Percentiles rank a stretch among this genome's conserved stretches.
Evolutionary conservation across 92 coral and sea anemone species (phyloP).

Genomic region (Galaxea fascicularis): DNA sequence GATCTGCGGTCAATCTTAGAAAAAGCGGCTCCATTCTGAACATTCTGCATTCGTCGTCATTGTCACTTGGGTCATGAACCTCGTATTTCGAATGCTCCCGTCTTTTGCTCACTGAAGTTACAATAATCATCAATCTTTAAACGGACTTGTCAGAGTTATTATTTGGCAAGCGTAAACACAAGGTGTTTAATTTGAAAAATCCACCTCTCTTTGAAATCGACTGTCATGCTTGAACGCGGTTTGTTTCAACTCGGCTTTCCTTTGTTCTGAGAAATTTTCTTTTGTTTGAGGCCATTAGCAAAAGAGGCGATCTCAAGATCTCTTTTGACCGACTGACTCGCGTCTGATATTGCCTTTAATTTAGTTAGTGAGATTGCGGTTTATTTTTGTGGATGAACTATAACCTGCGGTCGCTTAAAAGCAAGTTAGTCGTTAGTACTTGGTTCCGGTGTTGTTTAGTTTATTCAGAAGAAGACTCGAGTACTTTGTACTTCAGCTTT

Average conservation of each 20-base stretch:
- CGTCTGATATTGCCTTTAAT: background rate
- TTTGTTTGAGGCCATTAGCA: conserved; percentile 19
- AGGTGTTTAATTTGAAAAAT: conserved; percentile 8
- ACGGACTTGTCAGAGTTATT: background rate
- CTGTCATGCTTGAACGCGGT: conserved; percentile 21
- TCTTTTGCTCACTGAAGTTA: background rate
- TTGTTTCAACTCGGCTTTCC: conserved; percentile 14
- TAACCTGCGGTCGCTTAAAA: background rate
- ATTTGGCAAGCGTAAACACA: conserved; percentile 7
- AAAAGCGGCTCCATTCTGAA: background rate
- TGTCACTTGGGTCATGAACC: background rate
- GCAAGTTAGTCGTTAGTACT: background rate
- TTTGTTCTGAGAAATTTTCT: conserved; percentile 3
- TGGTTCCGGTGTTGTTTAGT: too few relatives aligned
- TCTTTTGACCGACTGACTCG: conserved; percentile 11
- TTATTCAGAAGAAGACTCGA: too few relatives aligned
- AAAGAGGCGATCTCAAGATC: background rate
- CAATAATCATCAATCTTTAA: background rate
- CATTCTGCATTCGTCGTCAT: background rate
- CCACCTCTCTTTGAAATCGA: conserved; percentile 6
- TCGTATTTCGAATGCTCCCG: background rate
- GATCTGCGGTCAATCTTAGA: background rate
- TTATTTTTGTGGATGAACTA: background rate
- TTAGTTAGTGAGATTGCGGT: background rate
- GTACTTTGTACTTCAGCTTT: too few relatives aligned